Conservation (phyloP, 2,888 invertebrate genomes). For the Norana najaformis region DNA sequence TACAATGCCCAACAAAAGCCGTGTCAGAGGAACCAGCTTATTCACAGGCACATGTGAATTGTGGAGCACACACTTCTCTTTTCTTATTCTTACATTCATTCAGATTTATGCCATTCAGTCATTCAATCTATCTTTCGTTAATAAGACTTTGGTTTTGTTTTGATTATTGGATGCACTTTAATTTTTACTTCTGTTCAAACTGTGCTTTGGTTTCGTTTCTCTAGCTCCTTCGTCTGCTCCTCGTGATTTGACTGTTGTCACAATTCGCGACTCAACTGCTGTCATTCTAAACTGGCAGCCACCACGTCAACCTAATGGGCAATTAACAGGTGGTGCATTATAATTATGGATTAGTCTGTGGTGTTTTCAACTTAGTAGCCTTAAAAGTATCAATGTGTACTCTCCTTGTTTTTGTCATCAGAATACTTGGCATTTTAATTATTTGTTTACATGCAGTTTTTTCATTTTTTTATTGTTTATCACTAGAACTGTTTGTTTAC, state of each 20-base stretch:
- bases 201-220: background rate
- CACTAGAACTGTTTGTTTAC: background rate
- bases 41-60: too few species aligned
- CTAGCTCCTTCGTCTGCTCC: slow-evolving; percentile 82
- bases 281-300: slow-evolving; percentile 85
- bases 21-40: too few species aligned
- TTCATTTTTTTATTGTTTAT: background rate
- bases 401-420: background rate
- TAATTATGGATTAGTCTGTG: background rate
- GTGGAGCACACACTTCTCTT: too few species aligned
- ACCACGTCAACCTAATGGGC: slow-evolving; percentile 83
- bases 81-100: too few species aligned
- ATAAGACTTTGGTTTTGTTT: background rate
- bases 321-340: slow-evolving; percentile 66
- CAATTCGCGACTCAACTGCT: slow-evolving; percentile 71
- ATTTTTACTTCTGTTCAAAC: background rate
- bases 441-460: background rate
- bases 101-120: background rate
- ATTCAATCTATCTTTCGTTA: background rate
- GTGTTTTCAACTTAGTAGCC: too few species aligned
- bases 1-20: too few species aligned
- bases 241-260: slow-evolving; percentile 78
- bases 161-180: background rate
- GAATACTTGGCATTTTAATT: background rate
- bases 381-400: background rate